Percentiles rank a stretch among this genome's conserved stretches.
Conservation (phyloP, 2,113 vertebrate genomes). For the Corythornis cristatus region DNA sequence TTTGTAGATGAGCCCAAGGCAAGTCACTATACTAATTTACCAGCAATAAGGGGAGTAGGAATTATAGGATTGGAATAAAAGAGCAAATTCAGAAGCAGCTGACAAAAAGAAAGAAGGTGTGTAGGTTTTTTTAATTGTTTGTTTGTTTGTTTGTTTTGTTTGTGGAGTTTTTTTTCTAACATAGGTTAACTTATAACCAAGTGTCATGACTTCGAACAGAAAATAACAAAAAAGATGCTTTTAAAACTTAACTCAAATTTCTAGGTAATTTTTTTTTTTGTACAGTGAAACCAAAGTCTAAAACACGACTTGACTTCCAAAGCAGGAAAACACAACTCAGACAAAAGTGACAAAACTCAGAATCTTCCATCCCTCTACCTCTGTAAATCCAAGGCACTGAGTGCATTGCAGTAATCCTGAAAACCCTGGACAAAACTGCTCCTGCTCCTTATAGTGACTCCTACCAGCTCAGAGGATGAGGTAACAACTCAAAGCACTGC, state of each 20-base stretch:
- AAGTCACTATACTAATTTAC: no score
- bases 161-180: neutral
- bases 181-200: neutral
- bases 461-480: neutral
- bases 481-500: neutral
- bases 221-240: neutral
- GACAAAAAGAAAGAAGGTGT: neutral
- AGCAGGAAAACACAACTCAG: neutral
- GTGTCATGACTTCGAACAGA: neutral
- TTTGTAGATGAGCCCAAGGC: neutral
- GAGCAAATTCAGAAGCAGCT: neutral
- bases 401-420: neutral
- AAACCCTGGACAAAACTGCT: neutral
- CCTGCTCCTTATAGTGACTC: neutral
- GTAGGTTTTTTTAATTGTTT: neutral
- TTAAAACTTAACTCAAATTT: neutral
- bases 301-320: neutral
- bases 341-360: neutral
- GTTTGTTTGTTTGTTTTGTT: neutral
- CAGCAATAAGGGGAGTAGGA: neutral
- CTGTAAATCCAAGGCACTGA: neutral
- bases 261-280: neutral
- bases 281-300: neutral
- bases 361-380: neutral
- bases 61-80: accelerated